Evolutionary conservation across 2,888 invertebrate species (phyloP), one percentile per base, ranked within the genome.

Genomic region (Synanthedon formicaeformis): DNA sequence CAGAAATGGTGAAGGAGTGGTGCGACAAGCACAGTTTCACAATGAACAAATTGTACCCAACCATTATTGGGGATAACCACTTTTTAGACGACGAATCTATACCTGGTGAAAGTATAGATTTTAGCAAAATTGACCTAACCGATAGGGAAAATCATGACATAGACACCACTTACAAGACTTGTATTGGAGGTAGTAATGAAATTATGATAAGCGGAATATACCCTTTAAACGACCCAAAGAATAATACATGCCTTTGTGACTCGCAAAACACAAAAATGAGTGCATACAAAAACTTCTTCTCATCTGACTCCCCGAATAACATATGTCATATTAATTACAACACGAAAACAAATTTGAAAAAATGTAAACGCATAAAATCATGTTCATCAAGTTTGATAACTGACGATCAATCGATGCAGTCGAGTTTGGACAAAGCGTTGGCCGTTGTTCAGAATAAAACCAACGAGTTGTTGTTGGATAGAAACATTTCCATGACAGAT

Each of bases 41-140:
- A 3, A 76, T 85, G 54, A 87, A 86, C 65, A 85, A 81, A 62
- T 62, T 87, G 0, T 87, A 87, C 56, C 87, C 87, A 0, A 86
- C 86, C 0, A 86, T 87, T 57, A 63, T 85, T 4, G 66, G 70
- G 1, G 86, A 87, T 18, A 83, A 82, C 0, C 78, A 73, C 54
- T 59, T 77, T 1, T 51, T 84, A 57, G 86, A 85, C 27, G 64
- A 79, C 34, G 78, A 78, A 57, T 70, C 73, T 2, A 68, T 60
- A n/a, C 73, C 75, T 0, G 78, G 74, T 73, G 71, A 64, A 54
- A 63, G 54, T 53, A 56, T 57, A 4, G 73, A 75, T 48, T 60
- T 73, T 53, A 50, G n/a, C 12, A 50, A 23, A 34, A 23, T 49
- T 18, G 49, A 49, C 18, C 14, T 49, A 4, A 68, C 71, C 51